These are phyloP conservation scores for Nothoprocta perdicaria DNA, from an alignment of 2,113 vertebrate genomes.

Conservation along the genomic window DNA sequence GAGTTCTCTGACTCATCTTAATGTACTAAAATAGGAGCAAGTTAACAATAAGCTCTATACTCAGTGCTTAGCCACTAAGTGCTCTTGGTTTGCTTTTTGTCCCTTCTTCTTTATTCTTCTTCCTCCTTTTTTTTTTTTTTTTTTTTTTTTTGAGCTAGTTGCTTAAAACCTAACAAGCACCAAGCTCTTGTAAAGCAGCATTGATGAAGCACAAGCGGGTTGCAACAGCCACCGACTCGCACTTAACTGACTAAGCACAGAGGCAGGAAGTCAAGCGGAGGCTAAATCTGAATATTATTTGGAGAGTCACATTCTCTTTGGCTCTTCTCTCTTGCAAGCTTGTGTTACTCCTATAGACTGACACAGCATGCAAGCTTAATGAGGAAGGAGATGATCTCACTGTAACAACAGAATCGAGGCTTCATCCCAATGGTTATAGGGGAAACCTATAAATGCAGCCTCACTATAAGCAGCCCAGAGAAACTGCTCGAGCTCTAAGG, in stretches of 20 bases:
- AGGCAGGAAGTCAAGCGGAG: conserved; percentile 59
- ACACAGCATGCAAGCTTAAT: conserved; percentile 72
- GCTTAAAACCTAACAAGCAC: conserved; percentile 37
- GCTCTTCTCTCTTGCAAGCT: conserved; percentile 54
- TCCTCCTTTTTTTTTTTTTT: background rate
- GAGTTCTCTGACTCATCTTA: conserved; percentile 58
- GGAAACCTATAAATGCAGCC: conserved; percentile 48
- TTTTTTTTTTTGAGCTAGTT: background rate
- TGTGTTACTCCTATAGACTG: conserved; percentile 67
- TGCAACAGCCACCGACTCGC: conserved; percentile 43
- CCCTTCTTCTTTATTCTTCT: fast-evolving
- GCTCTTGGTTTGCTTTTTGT: background rate
- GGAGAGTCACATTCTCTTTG: conserved; percentile 59
- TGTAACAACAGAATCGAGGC: conserved; percentile 63
- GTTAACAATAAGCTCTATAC: conserved; percentile 35
- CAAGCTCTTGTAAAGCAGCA: conserved; percentile 31
- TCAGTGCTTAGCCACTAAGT: conserved; percentile 22
- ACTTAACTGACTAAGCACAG: conserved; percentile 64
- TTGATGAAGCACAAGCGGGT: conserved; percentile 31
- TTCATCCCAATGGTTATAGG: conserved; percentile 64
- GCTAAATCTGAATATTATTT: conserved; percentile 62
- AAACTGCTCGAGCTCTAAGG: background rate
- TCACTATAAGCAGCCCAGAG: conserved; percentile 30
- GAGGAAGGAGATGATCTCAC: conserved; percentile 72
- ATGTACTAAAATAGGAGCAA: conserved; percentile 55